Evolutionary conservation across 2,797 vertebrate species (phyloP).

Genomic region (Molossus alvarezi): DNA sequence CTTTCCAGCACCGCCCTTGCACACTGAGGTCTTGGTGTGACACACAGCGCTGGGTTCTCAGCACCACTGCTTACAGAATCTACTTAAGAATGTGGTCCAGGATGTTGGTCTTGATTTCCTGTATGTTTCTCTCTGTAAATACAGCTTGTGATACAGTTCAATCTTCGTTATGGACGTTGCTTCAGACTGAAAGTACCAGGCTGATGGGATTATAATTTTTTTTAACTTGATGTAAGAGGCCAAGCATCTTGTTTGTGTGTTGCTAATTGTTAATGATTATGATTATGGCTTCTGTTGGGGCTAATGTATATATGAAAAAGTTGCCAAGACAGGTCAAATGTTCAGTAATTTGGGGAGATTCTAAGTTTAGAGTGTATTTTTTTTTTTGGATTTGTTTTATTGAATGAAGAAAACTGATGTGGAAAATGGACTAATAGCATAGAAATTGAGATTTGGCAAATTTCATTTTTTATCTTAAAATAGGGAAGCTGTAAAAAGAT

Average conservation of each 20-base stretch:
- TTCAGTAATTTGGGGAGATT: background rate
- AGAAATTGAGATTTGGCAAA: background rate
- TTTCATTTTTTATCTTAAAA: constrained; percentile 57
- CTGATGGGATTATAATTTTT: background rate
- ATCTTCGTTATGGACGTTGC: background rate
- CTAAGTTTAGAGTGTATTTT: background rate
- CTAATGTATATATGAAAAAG: background rate
- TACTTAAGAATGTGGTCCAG: background rate
- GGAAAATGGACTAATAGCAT: background rate
- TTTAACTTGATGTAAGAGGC: background rate
- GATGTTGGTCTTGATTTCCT: background rate
- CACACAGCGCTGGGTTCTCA: background rate
- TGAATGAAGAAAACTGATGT: background rate
- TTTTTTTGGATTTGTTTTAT: background rate
- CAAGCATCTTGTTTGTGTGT: background rate
- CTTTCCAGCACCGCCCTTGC: background rate
- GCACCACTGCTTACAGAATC: background rate
- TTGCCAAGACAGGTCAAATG: background rate
- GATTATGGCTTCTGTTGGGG: background rate
- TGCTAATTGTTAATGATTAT: background rate
- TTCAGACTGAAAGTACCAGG: background rate
- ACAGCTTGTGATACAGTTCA: background rate
- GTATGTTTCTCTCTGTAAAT: background rate
- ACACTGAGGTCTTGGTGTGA: background rate
- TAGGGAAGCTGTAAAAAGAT: constrained; percentile 43